Conservation (phyloP, 1,140 invertebrate genomes). For the Ctenoplectra terminalis region DNA sequence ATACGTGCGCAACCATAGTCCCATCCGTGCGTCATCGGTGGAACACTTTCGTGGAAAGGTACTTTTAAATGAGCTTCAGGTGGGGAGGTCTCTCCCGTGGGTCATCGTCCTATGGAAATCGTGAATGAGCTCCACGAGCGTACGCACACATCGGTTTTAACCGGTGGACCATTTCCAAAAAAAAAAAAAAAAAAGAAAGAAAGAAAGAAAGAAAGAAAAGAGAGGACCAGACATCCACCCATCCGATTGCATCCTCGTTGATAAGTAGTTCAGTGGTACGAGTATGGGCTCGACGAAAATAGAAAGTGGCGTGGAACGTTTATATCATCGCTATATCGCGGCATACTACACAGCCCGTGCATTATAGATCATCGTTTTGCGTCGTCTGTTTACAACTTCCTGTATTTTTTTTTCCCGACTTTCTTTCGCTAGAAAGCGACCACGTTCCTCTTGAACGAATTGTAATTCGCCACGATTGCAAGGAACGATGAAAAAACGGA, state of each 20-base stretch:
- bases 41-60: slow-evolving; percentile 71
- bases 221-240: neutral
- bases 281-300: slow-evolving; percentile 22
- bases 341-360: neutral
- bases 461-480: neutral
- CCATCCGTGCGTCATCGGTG: slow-evolving; percentile 61
- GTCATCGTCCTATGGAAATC: slow-evolving; percentile 18
- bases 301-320: slow-evolving; percentile 34
- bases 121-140: slow-evolving; percentile 24
- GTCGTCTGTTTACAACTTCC: slow-evolving; percentile 17
- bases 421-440: slow-evolving; percentile 38
- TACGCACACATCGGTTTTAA: neutral
- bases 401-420: slow-evolving; percentile 24
- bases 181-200: neutral
- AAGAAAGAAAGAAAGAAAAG: too few relatives aligned
- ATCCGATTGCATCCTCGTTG: slow-evolving; percentile 28
- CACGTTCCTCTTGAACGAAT: neutral
- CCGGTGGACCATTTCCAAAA: neutral
- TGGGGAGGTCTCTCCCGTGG: neutral
- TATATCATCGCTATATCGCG: slow-evolving; percentile 8
- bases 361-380: neutral
- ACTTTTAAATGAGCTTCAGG: slow-evolving; percentile 43
- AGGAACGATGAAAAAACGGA: neutral
- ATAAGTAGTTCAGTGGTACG: slow-evolving; percentile 58
- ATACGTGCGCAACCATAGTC: slow-evolving; percentile 45